These are phyloP conservation scores for Drymodes brunneopygia DNA, from an alignment of 2,113 vertebrate species.

Conservation along the genomic window DNA sequence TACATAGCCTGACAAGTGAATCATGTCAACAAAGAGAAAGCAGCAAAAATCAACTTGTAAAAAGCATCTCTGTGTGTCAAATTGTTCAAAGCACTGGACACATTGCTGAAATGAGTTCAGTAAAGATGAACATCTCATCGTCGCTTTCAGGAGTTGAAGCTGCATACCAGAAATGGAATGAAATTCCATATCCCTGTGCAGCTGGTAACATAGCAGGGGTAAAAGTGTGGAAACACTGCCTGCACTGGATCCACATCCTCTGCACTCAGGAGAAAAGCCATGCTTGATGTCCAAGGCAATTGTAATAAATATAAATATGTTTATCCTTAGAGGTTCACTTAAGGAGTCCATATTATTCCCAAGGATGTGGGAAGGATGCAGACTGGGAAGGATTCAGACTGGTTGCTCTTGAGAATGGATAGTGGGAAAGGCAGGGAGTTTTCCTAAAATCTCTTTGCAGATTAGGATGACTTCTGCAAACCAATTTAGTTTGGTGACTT, in stretches of 20 bases:
- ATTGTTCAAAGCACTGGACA: slow-evolving; percentile 47
- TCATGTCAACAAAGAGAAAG: slow-evolving; percentile 60
- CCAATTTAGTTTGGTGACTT: background rate
- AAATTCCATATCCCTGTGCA: slow-evolving; percentile 18
- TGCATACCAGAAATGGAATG: slow-evolving; percentile 1
- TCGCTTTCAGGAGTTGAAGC: slow-evolving; percentile 12
- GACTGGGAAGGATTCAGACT: background rate
- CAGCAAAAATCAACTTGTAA: slow-evolving; percentile 62
- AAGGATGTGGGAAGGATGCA: background rate
- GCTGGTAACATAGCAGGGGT: background rate
- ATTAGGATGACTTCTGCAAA: background rate
- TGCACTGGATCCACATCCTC: background rate
- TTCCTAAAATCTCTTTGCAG: background rate
- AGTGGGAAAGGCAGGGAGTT: background rate
- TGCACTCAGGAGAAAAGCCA: background rate
- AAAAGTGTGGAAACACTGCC: background rate
- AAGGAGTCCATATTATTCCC: background rate
- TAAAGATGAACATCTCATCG: slow-evolving; percentile 42
- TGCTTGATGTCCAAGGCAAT: background rate
- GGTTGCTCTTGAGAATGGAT: background rate
- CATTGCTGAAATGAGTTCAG: slow-evolving; percentile 37
- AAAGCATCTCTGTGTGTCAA: slow-evolving; percentile 47
- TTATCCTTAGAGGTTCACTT: background rate
- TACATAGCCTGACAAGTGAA: slow-evolving; percentile 59
- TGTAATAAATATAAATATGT: background rate